Evolutionary conservation across 2,797 vertebrate genomes (phyloP), one percentile per base, ranked within the genome.

Genomic region (Pseudochirops corinnae): DNA sequence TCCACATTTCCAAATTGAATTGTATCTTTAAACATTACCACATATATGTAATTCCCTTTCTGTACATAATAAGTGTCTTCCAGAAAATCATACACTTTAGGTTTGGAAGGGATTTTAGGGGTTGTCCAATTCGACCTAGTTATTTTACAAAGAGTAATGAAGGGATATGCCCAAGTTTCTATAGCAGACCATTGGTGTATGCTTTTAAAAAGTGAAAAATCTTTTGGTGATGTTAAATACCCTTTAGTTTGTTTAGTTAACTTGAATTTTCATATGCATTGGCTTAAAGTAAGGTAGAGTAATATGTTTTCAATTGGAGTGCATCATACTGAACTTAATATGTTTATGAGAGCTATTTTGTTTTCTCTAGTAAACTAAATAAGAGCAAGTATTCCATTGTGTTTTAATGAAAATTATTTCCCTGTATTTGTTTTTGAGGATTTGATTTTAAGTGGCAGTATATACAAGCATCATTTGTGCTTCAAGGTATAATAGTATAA

Each of bases 361-460:
- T 94, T 97, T 96, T 95, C 92, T 97, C 96, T 92, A 95, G 29
- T 95, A 56, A 95, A 91, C 24, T 87, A 94, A 93, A 46, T 96
- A 93, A 91, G 52, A 93, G 28, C 46, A 31, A 29, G 13, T 50
- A 60, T 52, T 92, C 93, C 94, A 16, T 56, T 28, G 10, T 5
- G 12, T 95, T 94, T 95, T 97, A 50, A 58, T 97, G 96, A 96
- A 93, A 97, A 96, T 97, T 93, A 14, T 95, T 98, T 97, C 93
- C 87, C 56, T 98, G 0, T 98, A 95, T 98, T 99, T 99, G 94
- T 98, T 99, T 98, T 99, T 96, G 99, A 99, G 99, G 99, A 99
- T 99, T 98, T 99, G 96, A 99, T 99, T 99, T 99, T 99, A 98
- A 99, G 99, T 99, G 98, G 98, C 98, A 98, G 98, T 98, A 98